These are phyloP conservation scores for Pionites leucogaster DNA, from an alignment of 2,113 vertebrate species.

Conservation along the genomic window DNA sequence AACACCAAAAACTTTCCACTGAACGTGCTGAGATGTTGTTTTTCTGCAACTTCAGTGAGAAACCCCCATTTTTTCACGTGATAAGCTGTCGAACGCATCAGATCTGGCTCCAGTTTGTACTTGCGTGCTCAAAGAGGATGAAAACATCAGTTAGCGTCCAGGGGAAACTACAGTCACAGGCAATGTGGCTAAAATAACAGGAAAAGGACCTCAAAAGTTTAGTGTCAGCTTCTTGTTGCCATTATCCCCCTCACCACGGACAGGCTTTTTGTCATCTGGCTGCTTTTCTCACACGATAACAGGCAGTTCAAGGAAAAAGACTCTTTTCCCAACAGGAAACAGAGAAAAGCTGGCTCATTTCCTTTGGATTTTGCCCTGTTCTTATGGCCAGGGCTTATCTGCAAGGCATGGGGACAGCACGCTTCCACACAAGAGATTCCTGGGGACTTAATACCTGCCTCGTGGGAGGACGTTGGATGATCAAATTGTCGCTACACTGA, in stretches of 20 bases:
- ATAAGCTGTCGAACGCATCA: neutral
- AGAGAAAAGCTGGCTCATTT: slow-evolving; percentile 24
- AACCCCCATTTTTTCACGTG: neutral
- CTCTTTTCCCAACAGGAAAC: slow-evolving; percentile 27
- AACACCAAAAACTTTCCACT: neutral
- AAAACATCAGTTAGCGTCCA: neutral
- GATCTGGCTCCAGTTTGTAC: neutral
- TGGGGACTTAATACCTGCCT: neutral
- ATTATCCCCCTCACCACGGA: fast-evolving
- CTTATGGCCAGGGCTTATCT: neutral
- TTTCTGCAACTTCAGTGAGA: neutral
- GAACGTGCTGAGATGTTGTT: neutral
- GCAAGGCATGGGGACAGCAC: neutral
- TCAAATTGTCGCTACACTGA: neutral
- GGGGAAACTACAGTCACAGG: neutral
- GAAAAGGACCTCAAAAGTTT: slow-evolving; percentile 26
- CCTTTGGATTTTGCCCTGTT: neutral
- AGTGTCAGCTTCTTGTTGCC: slow-evolving; percentile 12
- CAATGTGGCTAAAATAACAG: slow-evolving; percentile 1
- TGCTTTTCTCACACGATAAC: neutral
- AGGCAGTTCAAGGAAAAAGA: neutral
- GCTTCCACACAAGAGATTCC: neutral
- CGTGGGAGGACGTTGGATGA: neutral
- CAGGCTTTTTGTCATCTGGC: neutral
- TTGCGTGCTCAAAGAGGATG: neutral